A percentile compares a stretch with the other conserved stretches of the same genome.
These are phyloP conservation scores for Liolophura sinensis DNA, from an alignment of 1,140 invertebrate species.

Conservation along the genomic window DNA sequence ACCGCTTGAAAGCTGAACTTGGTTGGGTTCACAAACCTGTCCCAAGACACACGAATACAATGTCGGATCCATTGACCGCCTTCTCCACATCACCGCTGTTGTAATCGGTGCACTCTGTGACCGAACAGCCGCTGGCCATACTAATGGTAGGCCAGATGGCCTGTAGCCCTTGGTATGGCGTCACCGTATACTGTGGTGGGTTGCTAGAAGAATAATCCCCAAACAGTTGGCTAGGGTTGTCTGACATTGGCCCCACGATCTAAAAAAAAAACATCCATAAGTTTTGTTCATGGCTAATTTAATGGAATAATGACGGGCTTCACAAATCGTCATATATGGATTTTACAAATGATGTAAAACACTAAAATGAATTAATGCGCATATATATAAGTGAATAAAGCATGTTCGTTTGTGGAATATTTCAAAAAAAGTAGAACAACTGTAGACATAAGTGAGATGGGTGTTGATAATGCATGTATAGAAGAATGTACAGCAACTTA, in stretches of 20 bases:
- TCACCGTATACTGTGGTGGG: constrained; percentile 15
- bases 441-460: not conserved
- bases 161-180: constrained; percentile 18
- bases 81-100: constrained; percentile 5
- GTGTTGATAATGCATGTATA: not conserved
- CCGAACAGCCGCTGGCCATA: constrained; percentile 19
- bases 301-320: not conserved
- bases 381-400: not conserved
- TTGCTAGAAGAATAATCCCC: constrained; percentile 22
- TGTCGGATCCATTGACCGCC: constrained; percentile 14
- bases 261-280: not conserved
- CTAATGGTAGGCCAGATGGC: constrained; percentile 3
- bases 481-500: constrained; percentile 9
- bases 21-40: constrained; percentile 22
- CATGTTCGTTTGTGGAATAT: not conserved
- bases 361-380: not conserved
- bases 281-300: not conserved
- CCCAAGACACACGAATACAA: constrained; percentile 33
- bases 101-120: constrained; percentile 17
- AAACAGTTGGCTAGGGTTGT: constrained; percentile 30
- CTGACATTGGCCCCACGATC: constrained; percentile 30
- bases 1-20: not conserved
- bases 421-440: not conserved
- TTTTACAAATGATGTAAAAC: not conserved
- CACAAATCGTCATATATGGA: not conserved